These are phyloP conservation scores for Phaedon cochleariae DNA, from an alignment of 2,888 invertebrate genomes.

Conservation along the genomic window DNA sequence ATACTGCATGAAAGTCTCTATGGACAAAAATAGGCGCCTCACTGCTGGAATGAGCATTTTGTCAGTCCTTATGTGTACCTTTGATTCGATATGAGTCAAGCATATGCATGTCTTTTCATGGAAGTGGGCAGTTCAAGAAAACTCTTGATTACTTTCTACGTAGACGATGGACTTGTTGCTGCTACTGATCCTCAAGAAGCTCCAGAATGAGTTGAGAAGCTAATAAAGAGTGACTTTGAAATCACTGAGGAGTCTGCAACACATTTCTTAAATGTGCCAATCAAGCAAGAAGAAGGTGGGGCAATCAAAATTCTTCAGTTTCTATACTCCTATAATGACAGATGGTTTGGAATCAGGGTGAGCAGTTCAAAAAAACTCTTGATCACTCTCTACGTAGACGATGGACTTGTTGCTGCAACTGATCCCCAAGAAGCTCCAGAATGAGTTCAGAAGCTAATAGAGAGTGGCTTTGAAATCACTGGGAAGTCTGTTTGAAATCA, in stretches of 20 bases:
- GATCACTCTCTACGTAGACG: background rate
- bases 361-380: background rate
- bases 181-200: background rate
- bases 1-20: conserved; percentile 14
- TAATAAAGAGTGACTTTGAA: background rate
- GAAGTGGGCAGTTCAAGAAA: background rate
- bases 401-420: background rate
- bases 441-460: background rate
- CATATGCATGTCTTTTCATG: conserved; percentile 18
- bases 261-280: too few species aligned
- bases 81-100: conserved; percentile 1
- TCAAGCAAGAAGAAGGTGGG: too few species aligned
- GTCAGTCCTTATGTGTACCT: background rate
- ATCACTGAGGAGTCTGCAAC: background rate
- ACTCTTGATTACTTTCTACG: background rate
- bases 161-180: background rate
- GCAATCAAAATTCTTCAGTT: too few species aligned
- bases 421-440: background rate
- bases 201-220: background rate
- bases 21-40: conserved; percentile 20
- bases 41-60: conserved; percentile 20
- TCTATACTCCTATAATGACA: too few species aligned
- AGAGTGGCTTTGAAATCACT: background rate
- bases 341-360: too few species aligned
- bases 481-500: background rate